These are phyloP conservation scores for Torymus auratus DNA, from an alignment of 2,888 invertebrate genomes.

Conservation along the genomic window DNA sequence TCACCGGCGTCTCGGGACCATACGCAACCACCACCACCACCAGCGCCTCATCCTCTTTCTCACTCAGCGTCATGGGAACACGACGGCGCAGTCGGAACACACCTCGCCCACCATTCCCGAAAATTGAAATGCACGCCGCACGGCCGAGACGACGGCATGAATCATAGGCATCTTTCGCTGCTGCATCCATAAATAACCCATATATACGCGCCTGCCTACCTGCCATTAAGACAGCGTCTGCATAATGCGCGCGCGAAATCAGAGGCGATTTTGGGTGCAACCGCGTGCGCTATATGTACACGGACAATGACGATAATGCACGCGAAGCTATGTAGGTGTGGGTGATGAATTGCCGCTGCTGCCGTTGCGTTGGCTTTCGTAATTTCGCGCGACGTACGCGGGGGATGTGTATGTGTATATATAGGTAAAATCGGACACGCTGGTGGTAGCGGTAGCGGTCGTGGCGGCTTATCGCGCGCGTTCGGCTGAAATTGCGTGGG, in stretches of 20 bases:
- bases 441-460: no score
- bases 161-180: slow-evolving; percentile 30
- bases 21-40: no score
- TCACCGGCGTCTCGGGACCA: no score
- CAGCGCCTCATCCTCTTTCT: no score
- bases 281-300: slow-evolving; percentile 1
- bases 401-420: no score
- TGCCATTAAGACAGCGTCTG: no score
- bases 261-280: neutral
- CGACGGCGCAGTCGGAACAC: neutral
- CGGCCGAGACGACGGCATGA: slow-evolving; percentile 5
- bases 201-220: no score
- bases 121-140: slow-evolving; percentile 39
- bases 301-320: slow-evolving; percentile 28
- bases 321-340: neutral
- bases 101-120: neutral
- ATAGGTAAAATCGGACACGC: no score
- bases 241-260: neutral
- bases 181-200: neutral
- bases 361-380: slow-evolving; percentile 1
- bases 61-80: neutral
- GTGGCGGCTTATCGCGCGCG: no score
- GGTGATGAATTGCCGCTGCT: slow-evolving; percentile 7
- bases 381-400: slow-evolving; percentile 3
- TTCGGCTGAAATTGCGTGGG: no score